Conservation (phyloP, 2,797 vertebrate genomes). For the Pseudochirops corinnae region DNA sequence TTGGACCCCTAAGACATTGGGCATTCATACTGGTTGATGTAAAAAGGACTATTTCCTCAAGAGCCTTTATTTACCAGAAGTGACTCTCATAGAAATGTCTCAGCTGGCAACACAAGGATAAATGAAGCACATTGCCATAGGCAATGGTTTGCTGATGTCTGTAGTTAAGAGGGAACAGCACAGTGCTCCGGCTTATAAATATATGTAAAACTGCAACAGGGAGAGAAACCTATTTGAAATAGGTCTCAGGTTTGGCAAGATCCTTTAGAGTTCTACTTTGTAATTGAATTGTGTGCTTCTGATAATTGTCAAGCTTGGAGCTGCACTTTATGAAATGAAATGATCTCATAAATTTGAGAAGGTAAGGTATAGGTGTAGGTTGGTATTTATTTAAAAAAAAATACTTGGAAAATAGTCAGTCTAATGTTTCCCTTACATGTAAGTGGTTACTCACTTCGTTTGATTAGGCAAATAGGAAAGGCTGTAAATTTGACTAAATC, state of each 20-base stretch:
- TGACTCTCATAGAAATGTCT: neutral
- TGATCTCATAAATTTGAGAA: slow-evolving; percentile 4
- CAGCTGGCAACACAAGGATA: neutral
- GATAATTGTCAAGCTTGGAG: neutral
- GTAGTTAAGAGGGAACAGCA: neutral
- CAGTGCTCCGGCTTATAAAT: neutral
- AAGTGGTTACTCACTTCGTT: neutral
- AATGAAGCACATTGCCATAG: neutral
- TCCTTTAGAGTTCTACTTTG: neutral
- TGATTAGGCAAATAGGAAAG: neutral
- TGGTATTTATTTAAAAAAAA: neutral
- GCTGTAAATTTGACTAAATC: neutral
- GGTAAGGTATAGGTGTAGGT: neutral
- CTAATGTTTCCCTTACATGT: neutral
- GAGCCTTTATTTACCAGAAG: neutral
- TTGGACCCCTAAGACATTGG: neutral
- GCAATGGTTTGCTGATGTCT: neutral
- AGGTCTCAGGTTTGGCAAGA: neutral
- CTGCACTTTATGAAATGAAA: neutral
- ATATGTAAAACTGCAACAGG: neutral
- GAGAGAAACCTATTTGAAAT: neutral
- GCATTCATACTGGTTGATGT: neutral
- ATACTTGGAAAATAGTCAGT: neutral
- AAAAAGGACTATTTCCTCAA: neutral
- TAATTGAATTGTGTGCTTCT: neutral